Evolutionary conservation across 1,140 invertebrate genomes (phyloP), one percentile per base, ranked within the genome.

Genomic region (Lordiphosa collinella): DNA sequence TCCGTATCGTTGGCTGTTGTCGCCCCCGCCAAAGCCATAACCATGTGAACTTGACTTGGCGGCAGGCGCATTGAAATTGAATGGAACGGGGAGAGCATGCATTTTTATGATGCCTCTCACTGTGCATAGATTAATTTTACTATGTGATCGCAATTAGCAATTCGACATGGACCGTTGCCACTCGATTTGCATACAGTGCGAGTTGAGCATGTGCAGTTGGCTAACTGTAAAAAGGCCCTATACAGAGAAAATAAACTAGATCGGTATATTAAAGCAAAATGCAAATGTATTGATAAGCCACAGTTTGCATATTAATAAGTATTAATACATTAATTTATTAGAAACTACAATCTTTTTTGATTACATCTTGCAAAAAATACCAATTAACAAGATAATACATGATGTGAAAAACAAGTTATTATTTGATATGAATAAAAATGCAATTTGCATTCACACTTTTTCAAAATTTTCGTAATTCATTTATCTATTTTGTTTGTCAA

Each of bases 111-210:
- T 58, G 18, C 18, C 18, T 18, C 18, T n/a, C 18, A 2, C 18
- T 18, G 4, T 18, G 67, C 38, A 54, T 44, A 55, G 64, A 65
- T 50, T 76, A 70, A 62, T 66, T 80, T 44, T 53, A 56, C 65
- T 69, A 58, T 79, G 65, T 65, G 54, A 74, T 65, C 49, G 66
- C 59, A 75, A 80, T 82, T 71, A 62, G 35, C 47, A 62, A 75
- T 59, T 51, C 29, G 62, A 62, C 74, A 72, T 78, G 73, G 67
- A 53, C 52, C 58, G 55, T 52, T 78, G 64, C 74, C 50, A 48
- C 41, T 65, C 34, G 18, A 82, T 75, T 82, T 62, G 65, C 70
- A 75, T 70, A 46, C 38, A 36, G 32, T 50, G 49, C 18, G 22
- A 34, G 16, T 31, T 46, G 34, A 10, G 32, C n/a, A 7, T n/a